These are phyloP conservation scores for Metalampra italica DNA, from an alignment of 2,888 invertebrate genomes.

Conservation along the genomic window DNA sequence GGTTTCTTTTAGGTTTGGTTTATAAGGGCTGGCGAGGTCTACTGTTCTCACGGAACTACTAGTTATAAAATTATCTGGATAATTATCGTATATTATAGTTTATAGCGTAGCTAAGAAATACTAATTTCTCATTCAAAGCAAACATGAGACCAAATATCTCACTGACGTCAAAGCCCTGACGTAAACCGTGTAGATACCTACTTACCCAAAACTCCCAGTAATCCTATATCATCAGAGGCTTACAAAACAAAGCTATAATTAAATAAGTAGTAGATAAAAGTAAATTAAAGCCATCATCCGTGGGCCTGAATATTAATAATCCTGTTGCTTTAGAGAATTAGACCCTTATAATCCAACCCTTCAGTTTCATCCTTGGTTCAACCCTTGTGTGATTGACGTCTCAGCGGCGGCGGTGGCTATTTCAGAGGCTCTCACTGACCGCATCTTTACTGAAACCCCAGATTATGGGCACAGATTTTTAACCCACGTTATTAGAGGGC, in stretches of 20 bases:
- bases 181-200: not conserved
- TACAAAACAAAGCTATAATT: conserved; percentile 44
- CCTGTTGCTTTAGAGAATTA: conserved; percentile 55
- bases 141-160: no score
- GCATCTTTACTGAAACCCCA: conserved; percentile 30
- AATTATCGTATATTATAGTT: no score
- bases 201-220: not conserved
- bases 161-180: not conserved
- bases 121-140: no score
- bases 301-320: conserved; percentile 66
- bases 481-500: conserved; percentile 13
- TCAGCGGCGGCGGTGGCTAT: conserved; percentile 44
- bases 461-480: conserved; percentile 46
- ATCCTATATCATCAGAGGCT: conserved; percentile 13
- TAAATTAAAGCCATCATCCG: conserved; percentile 55
- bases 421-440: conserved; percentile 38
- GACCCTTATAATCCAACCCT: conserved; percentile 75
- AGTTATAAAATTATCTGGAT: no score
- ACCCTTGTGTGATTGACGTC: conserved; percentile 69
- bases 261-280: conserved; percentile 58
- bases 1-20: no score
- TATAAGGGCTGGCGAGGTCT: no score
- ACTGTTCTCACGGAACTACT: no score
- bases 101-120: no score
- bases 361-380: conserved; percentile 57